Evolutionary conservation across 2,888 invertebrate species (phyloP).

Genomic region (Hesperia comma): DNA sequence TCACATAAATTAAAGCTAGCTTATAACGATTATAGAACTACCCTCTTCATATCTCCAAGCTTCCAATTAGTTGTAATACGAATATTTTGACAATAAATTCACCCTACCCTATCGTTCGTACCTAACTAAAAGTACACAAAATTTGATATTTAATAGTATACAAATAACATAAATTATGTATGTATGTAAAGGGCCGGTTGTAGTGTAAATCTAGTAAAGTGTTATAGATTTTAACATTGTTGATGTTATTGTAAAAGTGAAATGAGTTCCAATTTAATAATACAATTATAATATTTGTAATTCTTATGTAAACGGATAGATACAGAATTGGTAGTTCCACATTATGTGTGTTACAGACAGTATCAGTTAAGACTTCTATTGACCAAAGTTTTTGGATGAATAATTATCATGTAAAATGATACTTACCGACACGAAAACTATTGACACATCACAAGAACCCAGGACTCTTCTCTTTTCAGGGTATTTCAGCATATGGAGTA

Average conservation of each 20-base stretch:
- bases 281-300: no score
- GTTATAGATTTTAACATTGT: slow-evolving; percentile 28
- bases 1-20: background rate
- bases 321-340: no score
- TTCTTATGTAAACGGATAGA: no score
- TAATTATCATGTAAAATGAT: no score
- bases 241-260: slow-evolving; percentile 13
- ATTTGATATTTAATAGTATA: slow-evolving; percentile 23
- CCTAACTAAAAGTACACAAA: slow-evolving; percentile 26
- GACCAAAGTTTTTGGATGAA: no score
- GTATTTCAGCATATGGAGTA: no score
- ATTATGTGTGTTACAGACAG: no score
- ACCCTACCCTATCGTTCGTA: slow-evolving; percentile 30
- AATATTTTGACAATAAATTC: slow-evolving; percentile 61
- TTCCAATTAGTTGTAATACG: slow-evolving; percentile 54
- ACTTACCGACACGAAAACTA: no score
- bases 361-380: no score
- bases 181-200: slow-evolving; percentile 10
- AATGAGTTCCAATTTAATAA: background rate
- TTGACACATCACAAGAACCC: no score
- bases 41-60: slow-evolving; percentile 45
- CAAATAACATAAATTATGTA: slow-evolving; percentile 15
- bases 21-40: slow-evolving; percentile 10
- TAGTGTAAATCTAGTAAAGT: slow-evolving; percentile 13
- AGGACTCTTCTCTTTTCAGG: no score